Conservation (phyloP, 64 coral and sea anemone species). For the Exaiptasia diaphana region DNA sequence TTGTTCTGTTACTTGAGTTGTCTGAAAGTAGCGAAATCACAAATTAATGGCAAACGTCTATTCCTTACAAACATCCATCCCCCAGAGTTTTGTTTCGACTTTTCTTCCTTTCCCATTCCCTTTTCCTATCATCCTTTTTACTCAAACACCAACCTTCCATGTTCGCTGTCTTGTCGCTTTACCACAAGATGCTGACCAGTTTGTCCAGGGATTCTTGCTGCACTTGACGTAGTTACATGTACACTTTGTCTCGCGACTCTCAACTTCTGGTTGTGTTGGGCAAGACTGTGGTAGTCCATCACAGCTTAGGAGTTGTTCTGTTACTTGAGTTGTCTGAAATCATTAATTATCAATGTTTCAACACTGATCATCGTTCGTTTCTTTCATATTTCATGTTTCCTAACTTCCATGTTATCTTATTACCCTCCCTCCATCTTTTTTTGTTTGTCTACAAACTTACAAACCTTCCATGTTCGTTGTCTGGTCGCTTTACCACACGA, state of each 20-base stretch:
- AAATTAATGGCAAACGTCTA: too few relatives aligned
- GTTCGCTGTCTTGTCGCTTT: slow-evolving; percentile 22
- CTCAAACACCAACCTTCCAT: slow-evolving; percentile 11
- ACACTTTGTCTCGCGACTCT: slow-evolving; percentile 36
- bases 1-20: slow-evolving; percentile 15
- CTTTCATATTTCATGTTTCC: too few relatives aligned
- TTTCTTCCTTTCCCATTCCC: too few relatives aligned
- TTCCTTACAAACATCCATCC: too few relatives aligned
- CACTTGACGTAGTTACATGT: slow-evolving; percentile 45
- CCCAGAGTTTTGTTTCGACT: too few relatives aligned
- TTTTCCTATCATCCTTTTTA: too few relatives aligned
- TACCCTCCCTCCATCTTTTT: too few relatives aligned
- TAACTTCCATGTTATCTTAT: too few relatives aligned
- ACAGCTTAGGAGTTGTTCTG: slow-evolving; percentile 26
- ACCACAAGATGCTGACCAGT: slow-evolving; percentile 44
- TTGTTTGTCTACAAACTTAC: neutral
- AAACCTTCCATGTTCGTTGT: slow-evolving; percentile 3
- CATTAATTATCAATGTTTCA: too few relatives aligned
- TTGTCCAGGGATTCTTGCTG: slow-evolving; percentile 28
- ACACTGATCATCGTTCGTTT: too few relatives aligned
- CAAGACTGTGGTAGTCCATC: slow-evolving; percentile 15
- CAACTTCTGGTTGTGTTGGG: neutral
- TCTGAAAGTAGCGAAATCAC: neutral
- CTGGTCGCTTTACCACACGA: slow-evolving; percentile 35
- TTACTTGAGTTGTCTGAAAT: neutral